Evolutionary conservation across 1,140 invertebrate genomes (phyloP).

Genomic region (Pseudomyrmex pallidus): DNA sequence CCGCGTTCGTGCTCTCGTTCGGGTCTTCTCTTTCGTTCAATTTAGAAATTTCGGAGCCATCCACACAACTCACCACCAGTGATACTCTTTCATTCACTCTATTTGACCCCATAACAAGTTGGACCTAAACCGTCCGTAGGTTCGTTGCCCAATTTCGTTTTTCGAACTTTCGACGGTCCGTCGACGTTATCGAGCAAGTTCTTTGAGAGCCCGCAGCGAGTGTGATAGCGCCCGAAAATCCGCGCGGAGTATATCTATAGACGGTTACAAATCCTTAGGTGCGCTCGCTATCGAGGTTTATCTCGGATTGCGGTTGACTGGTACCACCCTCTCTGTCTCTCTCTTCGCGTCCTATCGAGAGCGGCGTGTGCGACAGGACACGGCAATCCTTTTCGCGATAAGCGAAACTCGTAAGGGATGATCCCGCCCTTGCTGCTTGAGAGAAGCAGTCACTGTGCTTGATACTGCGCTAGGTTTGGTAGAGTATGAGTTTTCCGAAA

Average conservation of each 20-base stretch:
- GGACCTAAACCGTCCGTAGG: neutral
- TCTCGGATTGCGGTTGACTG: conserved; percentile 70
- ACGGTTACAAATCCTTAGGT: conserved; percentile 56
- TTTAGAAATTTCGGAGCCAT: no score
- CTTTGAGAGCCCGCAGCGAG: conserved; percentile 32
- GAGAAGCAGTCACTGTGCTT: conserved; percentile 20
- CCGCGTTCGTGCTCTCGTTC: no score
- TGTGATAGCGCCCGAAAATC: conserved; percentile 56
- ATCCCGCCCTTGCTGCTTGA: conserved; percentile 12
- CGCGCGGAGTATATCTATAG: conserved; percentile 14
- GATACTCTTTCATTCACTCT: no score
- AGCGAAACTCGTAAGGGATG: conserved; percentile 55
- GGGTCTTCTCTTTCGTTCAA: no score
- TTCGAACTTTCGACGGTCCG: conserved; percentile 29
- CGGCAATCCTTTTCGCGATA: conserved; percentile 59
- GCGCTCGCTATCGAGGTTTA: conserved; percentile 63
- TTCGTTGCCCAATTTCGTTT: conserved; percentile 29
- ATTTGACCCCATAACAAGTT: neutral
- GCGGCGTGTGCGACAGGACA: conserved; percentile 26
- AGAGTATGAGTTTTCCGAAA: conserved; percentile 49
- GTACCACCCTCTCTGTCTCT: neutral
- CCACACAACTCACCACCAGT: no score
- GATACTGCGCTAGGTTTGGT: no score
- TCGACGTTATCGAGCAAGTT: conserved; percentile 34
- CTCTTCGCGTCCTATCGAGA: conserved; percentile 2